Conservation (phyloP, 2,888 invertebrate genomes). For the Leptothorax acervorum region DNA sequence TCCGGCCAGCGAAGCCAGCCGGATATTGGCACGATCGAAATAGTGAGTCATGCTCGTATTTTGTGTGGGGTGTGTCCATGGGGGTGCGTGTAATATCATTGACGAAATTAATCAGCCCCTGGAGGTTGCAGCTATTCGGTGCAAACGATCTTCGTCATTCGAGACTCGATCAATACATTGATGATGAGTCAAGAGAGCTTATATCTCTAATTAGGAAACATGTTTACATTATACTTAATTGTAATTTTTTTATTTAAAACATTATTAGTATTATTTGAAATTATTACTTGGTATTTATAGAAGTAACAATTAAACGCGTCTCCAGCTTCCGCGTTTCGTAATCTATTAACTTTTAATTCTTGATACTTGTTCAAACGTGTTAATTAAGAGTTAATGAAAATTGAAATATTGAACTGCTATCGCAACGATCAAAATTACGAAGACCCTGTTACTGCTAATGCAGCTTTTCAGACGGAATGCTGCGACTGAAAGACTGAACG, state of each 20-base stretch:
- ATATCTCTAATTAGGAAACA: background rate
- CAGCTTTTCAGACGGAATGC: background rate
- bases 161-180: constrained; percentile 19
- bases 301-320: background rate
- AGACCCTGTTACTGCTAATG: background rate
- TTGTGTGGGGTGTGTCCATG: constrained; percentile 23
- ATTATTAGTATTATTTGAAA: background rate
- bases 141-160: constrained; percentile 4
- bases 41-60: constrained; percentile 59
- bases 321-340: background rate
- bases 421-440: background rate
- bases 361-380: background rate
- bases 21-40: constrained; percentile 60
- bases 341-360: background rate
- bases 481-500: background rate
- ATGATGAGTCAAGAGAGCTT: background rate
- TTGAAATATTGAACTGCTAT: background rate
- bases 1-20: constrained; percentile 25
- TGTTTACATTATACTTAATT: background rate
- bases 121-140: background rate
- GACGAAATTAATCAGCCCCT: constrained; percentile 52
- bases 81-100: constrained; percentile 54
- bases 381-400: background rate
- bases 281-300: background rate
- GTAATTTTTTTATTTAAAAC: background rate